Evolutionary conservation across 2,113 vertebrate genomes (phyloP).

Genomic region (Pelmatolapia mariae): DNA sequence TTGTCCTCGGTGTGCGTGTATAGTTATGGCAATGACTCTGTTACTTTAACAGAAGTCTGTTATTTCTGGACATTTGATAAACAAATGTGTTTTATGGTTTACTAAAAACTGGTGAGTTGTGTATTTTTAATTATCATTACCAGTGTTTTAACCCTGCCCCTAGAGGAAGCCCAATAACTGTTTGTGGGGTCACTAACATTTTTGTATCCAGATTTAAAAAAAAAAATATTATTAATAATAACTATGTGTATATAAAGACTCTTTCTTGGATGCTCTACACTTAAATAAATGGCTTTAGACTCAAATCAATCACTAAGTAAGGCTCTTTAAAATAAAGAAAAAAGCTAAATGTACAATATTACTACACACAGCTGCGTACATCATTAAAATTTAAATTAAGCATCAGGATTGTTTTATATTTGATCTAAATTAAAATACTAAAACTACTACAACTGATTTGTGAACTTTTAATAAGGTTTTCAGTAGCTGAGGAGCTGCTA

Average conservation of each 20-base stretch:
- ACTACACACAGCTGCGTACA: background rate
- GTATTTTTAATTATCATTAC: background rate
- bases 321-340: background rate
- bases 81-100: background rate
- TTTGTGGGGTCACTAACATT: background rate
- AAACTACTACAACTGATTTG: background rate
- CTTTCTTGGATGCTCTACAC: background rate
- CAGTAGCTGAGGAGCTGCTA: background rate
- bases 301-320: background rate
- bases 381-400: background rate
- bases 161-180: background rate
- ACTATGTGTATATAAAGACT: background rate
- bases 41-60: background rate
- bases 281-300: background rate
- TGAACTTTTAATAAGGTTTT: background rate
- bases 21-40: background rate
- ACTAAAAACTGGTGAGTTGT: background rate
- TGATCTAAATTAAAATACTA: background rate
- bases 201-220: background rate
- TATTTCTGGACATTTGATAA: background rate
- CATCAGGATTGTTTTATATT: background rate
- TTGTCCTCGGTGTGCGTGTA: background rate
- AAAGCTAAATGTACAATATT: background rate
- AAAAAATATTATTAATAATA: background rate
- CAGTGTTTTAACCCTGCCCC: background rate